Evolutionary conservation across 2,797 vertebrate genomes (phyloP), one percentile per base, ranked within the genome.

Genomic region (Coracias cyanogaster): DNA sequence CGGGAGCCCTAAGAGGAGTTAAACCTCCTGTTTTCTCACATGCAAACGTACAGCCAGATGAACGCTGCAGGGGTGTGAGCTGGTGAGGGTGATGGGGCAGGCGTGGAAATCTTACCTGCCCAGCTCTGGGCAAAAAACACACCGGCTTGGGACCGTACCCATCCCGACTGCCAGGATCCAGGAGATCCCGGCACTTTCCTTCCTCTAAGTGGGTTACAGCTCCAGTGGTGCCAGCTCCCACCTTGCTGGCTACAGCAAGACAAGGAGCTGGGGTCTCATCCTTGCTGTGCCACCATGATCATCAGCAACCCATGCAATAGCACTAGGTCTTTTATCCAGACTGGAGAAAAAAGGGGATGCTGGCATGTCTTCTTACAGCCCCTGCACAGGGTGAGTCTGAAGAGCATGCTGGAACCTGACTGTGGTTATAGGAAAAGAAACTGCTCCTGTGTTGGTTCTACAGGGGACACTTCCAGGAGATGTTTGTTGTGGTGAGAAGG

Each of bases 11-110:
- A 5, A 15, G 19, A 1, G 37, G 39, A n/a, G 16, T 11, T 3
- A 7, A 5, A 1, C 2, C 39, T n/a, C 6, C 15, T 9, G 2
- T 12, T 13, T 8, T 14, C 16, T 49, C 26, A 10, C n/a, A 2
- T 39, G 8, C 20, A 61, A 4, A 6, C 4, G 15, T 16, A 0
- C 6, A 5, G 2, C 24, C 22, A 3, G 35, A 1, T 0, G 57
- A 29, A 24, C 10, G 31, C 29, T 14, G 6, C 7, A 1, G 28
- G 39, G 39, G 33, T 3, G 10, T 39, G 1, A 7, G 5, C 15
- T 3, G 35, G 29, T 5, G 65, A 12, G 4, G 1, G 48, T 0
- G 28, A 33, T 7, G 48, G 7, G n/a, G 13, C 35, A 24, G 45
- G 31, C 31, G 12, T 35, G 37, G 2, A 21, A 10, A 45, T 5